Evolutionary conservation across 2,113 vertebrate species (phyloP).

Genomic region (Chaetops frenatus): DNA sequence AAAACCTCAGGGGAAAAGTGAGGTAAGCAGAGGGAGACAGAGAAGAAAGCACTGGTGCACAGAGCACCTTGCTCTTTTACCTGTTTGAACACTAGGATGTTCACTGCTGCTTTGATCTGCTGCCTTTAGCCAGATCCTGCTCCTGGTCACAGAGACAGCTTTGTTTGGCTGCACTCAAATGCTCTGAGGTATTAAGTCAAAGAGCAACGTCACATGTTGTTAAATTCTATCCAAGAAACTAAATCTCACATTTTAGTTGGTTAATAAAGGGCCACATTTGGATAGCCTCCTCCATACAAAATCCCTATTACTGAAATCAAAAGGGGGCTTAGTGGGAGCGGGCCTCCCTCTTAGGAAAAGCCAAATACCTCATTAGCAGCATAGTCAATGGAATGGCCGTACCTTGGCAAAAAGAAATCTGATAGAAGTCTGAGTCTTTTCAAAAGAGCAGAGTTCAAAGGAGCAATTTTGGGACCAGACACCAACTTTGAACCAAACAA

Average conservation of each 20-base stretch:
- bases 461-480: background rate
- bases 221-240: background rate
- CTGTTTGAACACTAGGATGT: background rate
- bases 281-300: background rate
- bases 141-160: background rate
- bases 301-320: background rate
- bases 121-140: background rate
- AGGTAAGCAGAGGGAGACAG: background rate
- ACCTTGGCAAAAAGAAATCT: background rate
- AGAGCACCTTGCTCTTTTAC: background rate
- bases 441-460: background rate
- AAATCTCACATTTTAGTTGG: background rate
- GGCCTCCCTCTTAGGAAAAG: background rate
- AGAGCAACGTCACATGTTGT: background rate
- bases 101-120: background rate
- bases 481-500: background rate
- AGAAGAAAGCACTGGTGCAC: background rate
- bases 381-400: background rate
- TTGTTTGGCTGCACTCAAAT: background rate
- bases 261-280: constrained; percentile 7
- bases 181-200: background rate
- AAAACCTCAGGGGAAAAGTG: background rate
- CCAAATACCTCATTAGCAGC: constrained; percentile 11
- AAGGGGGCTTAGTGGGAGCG: background rate
- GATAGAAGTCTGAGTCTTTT: background rate